Percentiles rank a stretch among this genome's conserved stretches.
Conservation (phyloP, 2,113 vertebrate genomes). For the Cavia porcellus region DNA sequence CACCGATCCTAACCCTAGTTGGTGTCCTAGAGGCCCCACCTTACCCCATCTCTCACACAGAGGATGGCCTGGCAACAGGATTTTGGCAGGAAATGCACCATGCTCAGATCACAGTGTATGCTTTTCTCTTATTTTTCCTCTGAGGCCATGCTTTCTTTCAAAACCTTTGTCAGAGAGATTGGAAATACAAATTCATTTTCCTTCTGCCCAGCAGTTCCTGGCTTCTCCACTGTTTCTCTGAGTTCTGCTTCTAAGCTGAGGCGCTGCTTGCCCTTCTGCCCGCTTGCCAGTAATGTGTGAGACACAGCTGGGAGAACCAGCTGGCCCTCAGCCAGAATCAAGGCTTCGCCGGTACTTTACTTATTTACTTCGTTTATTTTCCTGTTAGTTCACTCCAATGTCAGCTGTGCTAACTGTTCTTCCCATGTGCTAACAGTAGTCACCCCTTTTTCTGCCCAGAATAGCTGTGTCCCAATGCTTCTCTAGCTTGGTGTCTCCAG, state of each 20-base stretch:
- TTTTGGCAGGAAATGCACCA: too few species aligned
- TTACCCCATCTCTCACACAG: not conserved
- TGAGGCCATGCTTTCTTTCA: not conserved
- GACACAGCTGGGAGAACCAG: not conserved
- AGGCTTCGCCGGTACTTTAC: too few species aligned
- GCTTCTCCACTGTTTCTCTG: not conserved
- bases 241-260: not conserved
- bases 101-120: too few species aligned
- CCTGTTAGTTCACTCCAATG: not conserved
- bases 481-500: not conserved
- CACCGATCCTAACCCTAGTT: not conserved
- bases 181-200: not conserved
- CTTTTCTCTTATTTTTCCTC: not conserved
- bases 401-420: not conserved
- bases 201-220: not conserved
- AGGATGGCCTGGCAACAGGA: not conserved
- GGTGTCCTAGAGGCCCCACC: not conserved
- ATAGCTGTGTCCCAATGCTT: not conserved
- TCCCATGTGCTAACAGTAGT: fast-evolving
- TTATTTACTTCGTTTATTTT: not conserved
- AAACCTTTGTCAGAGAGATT: not conserved
- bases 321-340: not conserved
- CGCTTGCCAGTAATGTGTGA: not conserved
- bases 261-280: not conserved
- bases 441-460: not conserved